Evolutionary conservation across 2,888 invertebrate genomes (phyloP).

Genomic region (Idaea biselata): DNA sequence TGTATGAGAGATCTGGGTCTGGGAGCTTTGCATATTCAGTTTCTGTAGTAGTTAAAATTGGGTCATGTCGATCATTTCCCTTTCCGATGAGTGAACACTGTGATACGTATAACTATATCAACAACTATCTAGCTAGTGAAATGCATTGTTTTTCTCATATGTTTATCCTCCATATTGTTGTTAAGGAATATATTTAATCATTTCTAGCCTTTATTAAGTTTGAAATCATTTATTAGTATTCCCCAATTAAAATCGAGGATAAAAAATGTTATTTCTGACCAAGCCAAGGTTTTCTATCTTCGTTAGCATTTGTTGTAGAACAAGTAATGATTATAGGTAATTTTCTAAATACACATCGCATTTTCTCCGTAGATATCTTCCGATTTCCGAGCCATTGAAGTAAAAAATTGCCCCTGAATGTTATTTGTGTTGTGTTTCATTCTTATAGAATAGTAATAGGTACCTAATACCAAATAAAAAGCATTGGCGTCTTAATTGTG

Average conservation of each 20-base stretch:
- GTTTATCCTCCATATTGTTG: too few species aligned
- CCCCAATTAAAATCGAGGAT: too few species aligned
- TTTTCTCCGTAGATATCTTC: neutral
- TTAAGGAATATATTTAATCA: too few species aligned
- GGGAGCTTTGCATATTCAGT: conserved; percentile 11
- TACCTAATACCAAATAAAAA: neutral
- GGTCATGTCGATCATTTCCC: conserved; percentile 56
- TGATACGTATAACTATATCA: conserved; percentile 46
- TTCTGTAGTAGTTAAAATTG: conserved; percentile 38
- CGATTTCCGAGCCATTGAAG: neutral
- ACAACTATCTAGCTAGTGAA: conserved; percentile 25
- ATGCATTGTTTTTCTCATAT: conserved; percentile 13
- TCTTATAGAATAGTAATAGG: neutral
- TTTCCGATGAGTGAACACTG: conserved; percentile 30
- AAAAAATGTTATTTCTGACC: too few species aligned
- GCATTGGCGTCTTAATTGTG: neutral
- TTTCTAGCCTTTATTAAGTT: too few species aligned
- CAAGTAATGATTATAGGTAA: neutral
- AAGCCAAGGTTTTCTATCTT: too few species aligned
- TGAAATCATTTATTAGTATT: too few species aligned
- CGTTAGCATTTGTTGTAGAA: neutral
- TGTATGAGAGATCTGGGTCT: conserved; percentile 3
- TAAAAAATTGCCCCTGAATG: neutral
- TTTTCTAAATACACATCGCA: neutral
- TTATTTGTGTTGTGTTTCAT: neutral